phyloP scores from a whole-genome alignment of 23 tunicate species.

The Botrylloides violaceus region DNA sequence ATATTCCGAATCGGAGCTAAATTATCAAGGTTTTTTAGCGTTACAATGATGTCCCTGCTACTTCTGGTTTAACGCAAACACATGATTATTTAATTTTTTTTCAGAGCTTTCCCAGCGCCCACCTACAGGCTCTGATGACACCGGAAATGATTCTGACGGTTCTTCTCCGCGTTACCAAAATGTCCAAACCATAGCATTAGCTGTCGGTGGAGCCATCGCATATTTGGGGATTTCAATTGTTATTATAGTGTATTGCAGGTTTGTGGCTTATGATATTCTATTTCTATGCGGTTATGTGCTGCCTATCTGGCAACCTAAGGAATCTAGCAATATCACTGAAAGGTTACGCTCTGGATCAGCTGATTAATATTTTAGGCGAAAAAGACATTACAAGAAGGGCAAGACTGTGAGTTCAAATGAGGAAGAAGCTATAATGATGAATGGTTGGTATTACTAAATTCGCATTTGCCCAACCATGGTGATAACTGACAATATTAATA shows the following conservation, averaged over 20 bases:
- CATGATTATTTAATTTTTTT: too few species aligned
- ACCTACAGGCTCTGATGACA: too few species aligned
- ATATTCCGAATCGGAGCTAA: too few species aligned
- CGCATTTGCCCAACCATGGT: too few species aligned
- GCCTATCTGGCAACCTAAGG: background rate
- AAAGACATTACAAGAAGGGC: slow-evolving; percentile 15
- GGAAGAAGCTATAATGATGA: slow-evolving; percentile 45
- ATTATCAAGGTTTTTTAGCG: too few species aligned
- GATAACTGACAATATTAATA: too few species aligned
- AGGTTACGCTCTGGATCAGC: background rate
- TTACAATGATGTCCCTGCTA: too few species aligned
- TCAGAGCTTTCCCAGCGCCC: too few species aligned
- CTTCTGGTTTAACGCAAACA: too few species aligned
- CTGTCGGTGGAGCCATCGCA: slow-evolving; percentile 64
- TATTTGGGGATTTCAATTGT: slow-evolving; percentile 46
- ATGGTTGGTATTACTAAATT: slow-evolving; percentile 37
- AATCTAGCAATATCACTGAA: background rate
- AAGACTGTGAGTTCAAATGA: slow-evolving; percentile 19
- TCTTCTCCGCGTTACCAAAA: slow-evolving; percentile 19
- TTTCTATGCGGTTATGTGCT: background rate
- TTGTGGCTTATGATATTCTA: background rate
- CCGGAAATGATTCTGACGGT: background rate
- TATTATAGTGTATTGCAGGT: slow-evolving; percentile 82
- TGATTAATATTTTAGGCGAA: slow-evolving; percentile 2
- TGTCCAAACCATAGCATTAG: slow-evolving; percentile 59